Conservation (phyloP, 2,113 vertebrate species). For the Bufo gargarizans region DNA sequence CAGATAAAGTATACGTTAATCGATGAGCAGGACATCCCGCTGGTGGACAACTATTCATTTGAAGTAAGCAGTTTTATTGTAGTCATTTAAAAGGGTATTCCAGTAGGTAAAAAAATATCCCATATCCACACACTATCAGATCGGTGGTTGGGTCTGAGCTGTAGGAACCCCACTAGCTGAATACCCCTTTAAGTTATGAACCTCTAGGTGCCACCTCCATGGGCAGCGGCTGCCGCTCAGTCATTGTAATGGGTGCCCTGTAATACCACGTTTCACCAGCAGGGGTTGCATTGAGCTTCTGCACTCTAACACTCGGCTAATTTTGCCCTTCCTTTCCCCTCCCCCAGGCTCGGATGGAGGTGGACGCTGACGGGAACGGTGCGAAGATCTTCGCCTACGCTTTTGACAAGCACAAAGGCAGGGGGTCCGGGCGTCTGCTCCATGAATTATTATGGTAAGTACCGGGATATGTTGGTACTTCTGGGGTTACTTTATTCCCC, state of each 20-base stretch:
- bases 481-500: neutral
- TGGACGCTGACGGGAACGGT: slow-evolving; percentile 96
- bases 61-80: slow-evolving; percentile 78
- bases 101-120: too few species aligned
- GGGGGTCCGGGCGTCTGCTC: slow-evolving; percentile 90
- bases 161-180: too few species aligned
- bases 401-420: slow-evolving; percentile 93
- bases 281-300: too few species aligned
- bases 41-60: slow-evolving; percentile 97
- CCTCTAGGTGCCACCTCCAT: too few species aligned
- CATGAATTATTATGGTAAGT: slow-evolving; percentile 92
- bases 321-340: neutral
- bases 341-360: slow-evolving; percentile 93
- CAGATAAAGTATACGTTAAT: slow-evolving; percentile 98
- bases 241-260: too few species aligned
- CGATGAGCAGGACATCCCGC: slow-evolving; percentile 95
- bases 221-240: too few species aligned
- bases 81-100: neutral
- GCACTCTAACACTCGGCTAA: too few species aligned
- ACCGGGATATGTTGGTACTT: too few species aligned
- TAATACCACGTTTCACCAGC: too few species aligned
- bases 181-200: too few species aligned
- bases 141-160: too few species aligned
- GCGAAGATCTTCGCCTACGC: slow-evolving; percentile 98
- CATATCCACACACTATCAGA: too few species aligned